Conservation (phyloP, 1,140 invertebrate genomes). For the Thrips palmi region DNA sequence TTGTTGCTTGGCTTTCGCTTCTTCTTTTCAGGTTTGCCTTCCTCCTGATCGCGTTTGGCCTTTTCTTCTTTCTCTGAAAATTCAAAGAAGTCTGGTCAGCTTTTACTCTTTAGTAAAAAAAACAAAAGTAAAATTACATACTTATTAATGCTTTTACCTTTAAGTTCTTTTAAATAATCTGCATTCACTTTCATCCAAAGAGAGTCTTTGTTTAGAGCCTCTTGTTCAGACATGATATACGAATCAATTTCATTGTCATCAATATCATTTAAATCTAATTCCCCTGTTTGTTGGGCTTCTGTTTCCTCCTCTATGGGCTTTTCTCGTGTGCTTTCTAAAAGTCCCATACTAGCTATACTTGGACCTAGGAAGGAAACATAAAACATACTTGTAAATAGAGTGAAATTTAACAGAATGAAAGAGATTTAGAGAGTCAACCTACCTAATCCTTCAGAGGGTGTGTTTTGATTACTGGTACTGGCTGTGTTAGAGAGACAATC, state of each 20-base stretch:
- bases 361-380: conserved; percentile 20
- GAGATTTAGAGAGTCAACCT: background rate
- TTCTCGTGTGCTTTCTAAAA: conserved; percentile 13
- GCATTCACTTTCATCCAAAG: conserved; percentile 75
- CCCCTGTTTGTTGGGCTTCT: conserved; percentile 25
- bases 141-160: conserved; percentile 43
- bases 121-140: conserved; percentile 11
- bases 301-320: conserved; percentile 6
- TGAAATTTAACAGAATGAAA: background rate
- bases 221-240: conserved; percentile 68
- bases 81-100: conserved; percentile 10
- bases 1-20: conserved; percentile 40
- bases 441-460: background rate
- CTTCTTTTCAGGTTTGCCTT: conserved; percentile 60
- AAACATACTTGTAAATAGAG: too few relatives aligned
- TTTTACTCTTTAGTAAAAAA: conserved; percentile 7
- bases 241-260: conserved; percentile 77
- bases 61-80: conserved; percentile 57
- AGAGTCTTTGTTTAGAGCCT: conserved; percentile 55
- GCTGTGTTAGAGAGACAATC: conserved; percentile 23
- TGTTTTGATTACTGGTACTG: conserved; percentile 1
- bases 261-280: conserved; percentile 60
- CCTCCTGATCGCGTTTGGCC: conserved; percentile 44
- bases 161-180: conserved; percentile 61
- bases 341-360: conserved; percentile 25